Conservation (phyloP, 2,797 vertebrate genomes). For the Pangasius macronema region DNA sequence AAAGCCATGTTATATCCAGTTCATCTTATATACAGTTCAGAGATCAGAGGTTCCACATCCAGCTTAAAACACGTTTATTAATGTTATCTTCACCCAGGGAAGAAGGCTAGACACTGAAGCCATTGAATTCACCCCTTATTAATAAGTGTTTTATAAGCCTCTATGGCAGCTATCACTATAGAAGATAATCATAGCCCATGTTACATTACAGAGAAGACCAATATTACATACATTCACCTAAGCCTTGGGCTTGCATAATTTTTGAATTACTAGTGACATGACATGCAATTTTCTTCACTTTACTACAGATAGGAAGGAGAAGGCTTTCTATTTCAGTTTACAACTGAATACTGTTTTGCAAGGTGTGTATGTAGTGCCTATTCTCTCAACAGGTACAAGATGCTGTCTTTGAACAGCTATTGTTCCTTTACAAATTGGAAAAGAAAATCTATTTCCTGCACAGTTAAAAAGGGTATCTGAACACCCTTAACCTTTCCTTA, state of each 20-base stretch:
- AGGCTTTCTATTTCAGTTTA: neutral
- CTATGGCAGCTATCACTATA: neutral
- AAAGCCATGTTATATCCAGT: conserved; percentile 11
- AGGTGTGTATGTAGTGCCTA: neutral
- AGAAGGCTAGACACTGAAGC: neutral
- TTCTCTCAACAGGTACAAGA: neutral
- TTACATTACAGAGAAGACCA: conserved; percentile 2
- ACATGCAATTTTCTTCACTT: neutral
- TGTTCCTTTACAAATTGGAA: conserved; percentile 6
- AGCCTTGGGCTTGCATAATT: conserved; percentile 2
- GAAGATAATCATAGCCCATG: neutral
- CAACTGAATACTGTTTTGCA: neutral
- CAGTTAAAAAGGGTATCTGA: conserved; percentile 34
- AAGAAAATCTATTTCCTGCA: conserved; percentile 16
- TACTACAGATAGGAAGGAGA: neutral
- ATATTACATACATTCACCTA: neutral
- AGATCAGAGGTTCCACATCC: neutral
- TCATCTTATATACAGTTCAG: conserved; percentile 21
- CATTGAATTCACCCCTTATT: conserved; percentile 9
- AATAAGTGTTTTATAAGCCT: conserved; percentile 10
- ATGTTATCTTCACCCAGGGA: conserved; percentile 4
- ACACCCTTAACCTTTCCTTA: conserved; percentile 36
- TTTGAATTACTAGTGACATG: neutral
- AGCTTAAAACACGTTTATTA: conserved; percentile 21
- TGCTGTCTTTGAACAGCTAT: neutral